A percentile compares a stretch with the other conserved stretches of the same genome.
These are phyloP conservation scores for Lophius piscatorius DNA, from an alignment of 2,113 vertebrate species.

Conservation along the genomic window DNA sequence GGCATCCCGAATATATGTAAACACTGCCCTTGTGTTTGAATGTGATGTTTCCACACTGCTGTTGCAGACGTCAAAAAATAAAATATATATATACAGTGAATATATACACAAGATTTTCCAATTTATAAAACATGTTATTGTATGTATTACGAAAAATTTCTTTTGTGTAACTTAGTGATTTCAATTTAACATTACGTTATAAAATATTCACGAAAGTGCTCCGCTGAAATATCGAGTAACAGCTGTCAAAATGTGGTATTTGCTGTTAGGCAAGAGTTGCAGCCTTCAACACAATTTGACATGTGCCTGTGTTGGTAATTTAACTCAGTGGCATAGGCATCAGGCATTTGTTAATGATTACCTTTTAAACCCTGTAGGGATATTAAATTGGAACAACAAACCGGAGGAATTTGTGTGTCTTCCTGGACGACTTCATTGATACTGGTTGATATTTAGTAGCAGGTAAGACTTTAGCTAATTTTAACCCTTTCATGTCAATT, in stretches of 20 bases:
- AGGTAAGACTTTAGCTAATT: slow-evolving; percentile 29
- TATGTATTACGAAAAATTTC: too few species aligned
- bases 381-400: neutral
- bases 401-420: neutral
- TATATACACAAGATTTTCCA: neutral
- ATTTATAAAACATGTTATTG: too few species aligned
- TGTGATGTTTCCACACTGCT: slow-evolving; percentile 45
- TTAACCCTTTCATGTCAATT: neutral
- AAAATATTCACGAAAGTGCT: slow-evolving; percentile 58
- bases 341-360: too few species aligned
- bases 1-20: slow-evolving; percentile 50
- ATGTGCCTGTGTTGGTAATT: too few species aligned
- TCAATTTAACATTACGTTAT: neutral
- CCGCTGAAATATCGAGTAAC: neutral
- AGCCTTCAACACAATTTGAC: neutral
- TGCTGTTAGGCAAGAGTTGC: neutral
- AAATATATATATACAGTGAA: neutral
- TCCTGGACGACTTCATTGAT: neutral
- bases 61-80: neutral
- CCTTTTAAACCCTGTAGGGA: neutral
- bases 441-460: slow-evolving; percentile 8
- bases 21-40: neutral
- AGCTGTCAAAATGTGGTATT: slow-evolving; percentile 17
- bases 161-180: too few species aligned
- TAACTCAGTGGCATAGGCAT: too few species aligned